These are phyloP conservation scores for Penelope pileata DNA, from an alignment of 2,113 vertebrate species.

Conservation along the genomic window DNA sequence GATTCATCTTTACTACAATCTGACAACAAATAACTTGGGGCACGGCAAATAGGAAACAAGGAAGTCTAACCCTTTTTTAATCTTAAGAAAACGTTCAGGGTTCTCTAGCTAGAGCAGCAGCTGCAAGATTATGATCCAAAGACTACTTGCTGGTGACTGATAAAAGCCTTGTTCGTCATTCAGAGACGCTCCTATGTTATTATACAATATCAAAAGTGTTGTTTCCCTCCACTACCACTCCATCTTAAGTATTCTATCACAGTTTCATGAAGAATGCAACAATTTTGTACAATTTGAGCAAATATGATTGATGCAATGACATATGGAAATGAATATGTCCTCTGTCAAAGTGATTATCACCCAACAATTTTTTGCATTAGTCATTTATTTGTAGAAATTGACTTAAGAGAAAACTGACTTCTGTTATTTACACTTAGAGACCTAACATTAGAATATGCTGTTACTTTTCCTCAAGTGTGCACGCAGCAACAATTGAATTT, in stretches of 20 bases:
- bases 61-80: neutral
- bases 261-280: neutral
- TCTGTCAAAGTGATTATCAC: conserved; percentile 11
- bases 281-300: neutral
- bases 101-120: neutral
- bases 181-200: neutral
- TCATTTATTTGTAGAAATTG: neutral
- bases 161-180: neutral
- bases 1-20: neutral
- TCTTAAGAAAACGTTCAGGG: neutral
- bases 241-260: neutral
- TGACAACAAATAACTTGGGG: neutral
- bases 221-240: neutral
- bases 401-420: neutral
- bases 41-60: neutral
- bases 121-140: neutral
- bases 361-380: neutral
- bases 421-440: neutral
- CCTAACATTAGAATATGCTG: neutral
- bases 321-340: neutral
- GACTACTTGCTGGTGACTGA: neutral
- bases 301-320: neutral
- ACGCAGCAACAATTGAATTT: neutral
- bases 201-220: neutral
- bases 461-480: neutral